Base-by-base conservation (phyloP, 2,888 invertebrate species). In the Lycia hirtaria region DNA sequence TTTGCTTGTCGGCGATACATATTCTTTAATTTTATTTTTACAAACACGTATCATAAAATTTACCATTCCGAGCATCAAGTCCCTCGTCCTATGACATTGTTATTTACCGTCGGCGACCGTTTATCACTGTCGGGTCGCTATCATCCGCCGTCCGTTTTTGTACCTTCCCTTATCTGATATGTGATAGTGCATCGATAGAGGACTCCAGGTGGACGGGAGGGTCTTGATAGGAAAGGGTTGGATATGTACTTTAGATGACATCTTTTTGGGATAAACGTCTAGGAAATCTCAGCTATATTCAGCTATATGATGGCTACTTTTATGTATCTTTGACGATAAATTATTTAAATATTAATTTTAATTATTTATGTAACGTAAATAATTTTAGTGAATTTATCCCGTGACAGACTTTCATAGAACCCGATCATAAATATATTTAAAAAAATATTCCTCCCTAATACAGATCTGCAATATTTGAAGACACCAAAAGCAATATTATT, bases 71-170 rank as follows among this genome's bases (percentile, higher is more conserved):
- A 47, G 22, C 26, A 24, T 71, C 65, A 3, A n/a, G n/a, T 33
- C 19, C 35, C 71, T 72, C 68, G 73, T 72, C 68, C 69, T 77
- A 81, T 83, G 84, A 85, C 85, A 81, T 81, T 75, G 80, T 81
- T 82, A 84, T 82, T 76, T 76, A 75, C 73, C 69, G 73, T 69
- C 73, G 67, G 59, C 75, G 69, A 64, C 65, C 69, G 79, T 84
- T 78, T 79, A 71, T 85, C 86, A 83, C 72, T 81, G 85, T 83
- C 85, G 69, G 62, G 17, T 37, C 38, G 44, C 38, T 44, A 56
- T 60, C 60, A 56, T 38, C 44, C 35, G 38, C 48, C 32, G 53
- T 48, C 47, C 38, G 50, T 60, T 60, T 60, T 47, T 53, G 41
- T 58, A 54, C 53, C 54, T 56, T 55, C 30, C 19, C 53, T 55